Evolutionary conservation across 37 sponge, comb jelly and placozoan genomes (phyloP).

Genomic region (Chondrosia reniformis): DNA sequence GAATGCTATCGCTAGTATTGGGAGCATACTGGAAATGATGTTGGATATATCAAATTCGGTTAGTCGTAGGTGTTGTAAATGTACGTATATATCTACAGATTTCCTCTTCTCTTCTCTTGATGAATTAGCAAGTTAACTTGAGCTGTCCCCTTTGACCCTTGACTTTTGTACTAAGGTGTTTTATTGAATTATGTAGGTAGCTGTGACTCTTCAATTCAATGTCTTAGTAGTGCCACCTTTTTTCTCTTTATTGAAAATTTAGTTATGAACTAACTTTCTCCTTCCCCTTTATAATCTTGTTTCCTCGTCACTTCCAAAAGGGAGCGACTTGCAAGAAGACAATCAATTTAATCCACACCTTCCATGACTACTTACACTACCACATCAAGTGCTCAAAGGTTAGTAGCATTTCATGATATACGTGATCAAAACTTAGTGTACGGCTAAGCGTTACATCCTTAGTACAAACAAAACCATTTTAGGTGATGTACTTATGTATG

Average conservation of each 20-base stretch:
- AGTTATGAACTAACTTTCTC: too few relatives aligned
- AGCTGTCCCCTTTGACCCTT: not conserved
- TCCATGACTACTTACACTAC: conserved; percentile 96
- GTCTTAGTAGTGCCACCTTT: too few relatives aligned
- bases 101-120: not conserved
- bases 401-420: too few relatives aligned
- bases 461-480: too few relatives aligned
- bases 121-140: too few relatives aligned
- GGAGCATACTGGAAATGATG: conserved; percentile 65
- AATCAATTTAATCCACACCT: conserved; percentile 93
- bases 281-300: conserved; percentile 70
- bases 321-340: conserved; percentile 83
- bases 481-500: not conserved
- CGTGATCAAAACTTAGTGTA: too few relatives aligned
- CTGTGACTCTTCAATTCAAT: too few relatives aligned
- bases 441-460: not conserved
- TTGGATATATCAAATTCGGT: conserved; percentile 95
- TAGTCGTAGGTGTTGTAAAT: not conserved
- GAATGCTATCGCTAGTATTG: not conserved
- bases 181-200: not conserved
- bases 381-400: conserved; percentile 99
- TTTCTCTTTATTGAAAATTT: too few relatives aligned
- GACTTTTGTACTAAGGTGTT: not conserved
- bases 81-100: not conserved
- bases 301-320: conserved; percentile 78